phyloP scores from a whole-genome alignment of 2,888 invertebrate genomes.

The Thecocarcelia acutangulata region DNA sequence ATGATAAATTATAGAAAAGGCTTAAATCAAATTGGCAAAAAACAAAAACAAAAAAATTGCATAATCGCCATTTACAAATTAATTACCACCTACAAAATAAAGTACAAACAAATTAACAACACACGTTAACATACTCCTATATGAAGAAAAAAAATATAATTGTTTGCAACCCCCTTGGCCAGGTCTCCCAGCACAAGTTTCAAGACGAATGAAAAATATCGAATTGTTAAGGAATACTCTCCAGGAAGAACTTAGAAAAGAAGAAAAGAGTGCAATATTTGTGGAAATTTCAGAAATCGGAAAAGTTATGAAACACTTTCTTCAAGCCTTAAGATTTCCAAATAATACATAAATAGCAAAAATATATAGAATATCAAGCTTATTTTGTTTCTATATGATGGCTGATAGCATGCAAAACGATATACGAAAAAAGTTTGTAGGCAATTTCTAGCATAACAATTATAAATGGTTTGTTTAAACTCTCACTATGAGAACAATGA shows the following conservation, averaged over 20 bases:
- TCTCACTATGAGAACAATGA: background rate
- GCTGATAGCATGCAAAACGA: no score
- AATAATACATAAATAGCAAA: background rate
- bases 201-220: no score
- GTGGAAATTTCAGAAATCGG: no score
- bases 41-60: no score
- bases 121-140: background rate
- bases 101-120: conserved; percentile 30
- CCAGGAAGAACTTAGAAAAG: no score
- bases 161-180: no score
- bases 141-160: background rate
- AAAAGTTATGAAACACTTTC: no score
- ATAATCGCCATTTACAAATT: conserved; percentile 46
- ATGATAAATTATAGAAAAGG: conserved; percentile 28
- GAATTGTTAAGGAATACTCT: no score
- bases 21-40: conserved; percentile 41
- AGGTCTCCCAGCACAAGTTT: no score
- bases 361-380: background rate
- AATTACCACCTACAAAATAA: conserved; percentile 50
- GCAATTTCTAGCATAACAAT: background rate
- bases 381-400: background rate
- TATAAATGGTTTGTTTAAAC: background rate
- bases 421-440: no score
- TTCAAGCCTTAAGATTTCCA: no score
- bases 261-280: no score